Evolutionary conservation across 2,113 vertebrate species (phyloP).

Genomic region (Alethe diademata): DNA sequence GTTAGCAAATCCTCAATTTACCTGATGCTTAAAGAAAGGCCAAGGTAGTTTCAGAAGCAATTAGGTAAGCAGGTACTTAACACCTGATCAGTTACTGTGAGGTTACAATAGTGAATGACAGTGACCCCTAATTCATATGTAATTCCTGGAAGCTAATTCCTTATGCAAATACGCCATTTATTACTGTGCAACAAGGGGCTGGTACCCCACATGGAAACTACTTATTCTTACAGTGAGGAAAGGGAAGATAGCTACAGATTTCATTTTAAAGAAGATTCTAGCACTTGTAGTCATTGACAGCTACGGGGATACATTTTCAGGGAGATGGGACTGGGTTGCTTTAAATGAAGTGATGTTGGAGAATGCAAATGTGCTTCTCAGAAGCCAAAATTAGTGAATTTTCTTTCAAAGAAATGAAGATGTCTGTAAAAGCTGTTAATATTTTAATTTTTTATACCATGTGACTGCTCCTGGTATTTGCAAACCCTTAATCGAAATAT

Average conservation of each 20-base stretch:
- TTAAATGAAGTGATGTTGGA: conserved; percentile 36
- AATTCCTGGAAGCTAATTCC: conserved; percentile 72
- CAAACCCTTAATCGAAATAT: background rate
- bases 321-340: background rate
- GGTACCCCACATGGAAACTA: conserved; percentile 13
- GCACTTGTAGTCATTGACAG: conserved; percentile 6
- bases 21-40: conserved; percentile 48
- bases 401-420: conserved; percentile 54
- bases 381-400: conserved; percentile 42
- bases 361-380: conserved; percentile 27
- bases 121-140: conserved; percentile 65
- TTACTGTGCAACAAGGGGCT: background rate
- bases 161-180: conserved; percentile 72
- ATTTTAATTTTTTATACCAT: background rate
- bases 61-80: conserved; percentile 77
- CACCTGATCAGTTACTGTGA: conserved; percentile 67
- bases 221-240: background rate
- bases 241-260: background rate
- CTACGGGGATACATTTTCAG: background rate
- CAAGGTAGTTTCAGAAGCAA: conserved; percentile 68
- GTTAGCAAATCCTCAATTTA: conserved; percentile 68
- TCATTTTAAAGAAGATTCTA: background rate
- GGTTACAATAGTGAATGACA: conserved; percentile 55
- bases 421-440: conserved; percentile 9
- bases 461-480: background rate